A percentile compares a stretch with the other conserved stretches of the same genome.
These are phyloP conservation scores for Vultur gryphus DNA, from an alignment of 2,797 vertebrate species.

Conservation along the genomic window DNA sequence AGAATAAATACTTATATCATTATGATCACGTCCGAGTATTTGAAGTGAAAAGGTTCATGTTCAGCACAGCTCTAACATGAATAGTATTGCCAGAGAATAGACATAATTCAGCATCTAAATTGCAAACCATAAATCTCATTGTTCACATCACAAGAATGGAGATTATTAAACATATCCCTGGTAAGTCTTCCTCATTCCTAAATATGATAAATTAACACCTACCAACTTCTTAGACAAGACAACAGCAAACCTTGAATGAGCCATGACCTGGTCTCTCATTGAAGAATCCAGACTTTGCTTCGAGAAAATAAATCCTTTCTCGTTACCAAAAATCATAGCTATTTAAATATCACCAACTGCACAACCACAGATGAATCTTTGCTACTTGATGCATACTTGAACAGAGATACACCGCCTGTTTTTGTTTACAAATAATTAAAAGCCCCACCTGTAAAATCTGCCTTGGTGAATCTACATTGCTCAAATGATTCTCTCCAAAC, in stretches of 20 bases:
- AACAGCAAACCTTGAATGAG: background rate
- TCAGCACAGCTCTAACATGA: background rate
- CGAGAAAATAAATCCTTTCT: background rate
- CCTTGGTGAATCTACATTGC: background rate
- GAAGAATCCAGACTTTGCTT: background rate
- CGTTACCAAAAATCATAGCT: background rate
- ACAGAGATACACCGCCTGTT: background rate
- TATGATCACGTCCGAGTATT: background rate
- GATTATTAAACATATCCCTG: background rate
- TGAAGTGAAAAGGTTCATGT: background rate
- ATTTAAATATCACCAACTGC: background rate
- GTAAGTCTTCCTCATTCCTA: background rate
- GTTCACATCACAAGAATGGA: background rate
- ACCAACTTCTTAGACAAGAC: background rate
- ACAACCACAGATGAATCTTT: background rate
- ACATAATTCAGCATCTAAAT: background rate
- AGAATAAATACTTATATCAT: background rate
- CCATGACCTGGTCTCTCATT: background rate
- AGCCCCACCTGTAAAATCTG: conserved; percentile 35
- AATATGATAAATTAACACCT: background rate
- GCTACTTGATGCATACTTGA: background rate
- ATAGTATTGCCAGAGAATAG: background rate
- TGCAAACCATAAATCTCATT: background rate
- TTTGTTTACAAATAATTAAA: conserved; percentile 48
- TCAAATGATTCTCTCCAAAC: conserved; percentile 14